Evolutionary conservation across 2,113 vertebrate species (phyloP).

Genomic region (Catharus fuscescens): DNA sequence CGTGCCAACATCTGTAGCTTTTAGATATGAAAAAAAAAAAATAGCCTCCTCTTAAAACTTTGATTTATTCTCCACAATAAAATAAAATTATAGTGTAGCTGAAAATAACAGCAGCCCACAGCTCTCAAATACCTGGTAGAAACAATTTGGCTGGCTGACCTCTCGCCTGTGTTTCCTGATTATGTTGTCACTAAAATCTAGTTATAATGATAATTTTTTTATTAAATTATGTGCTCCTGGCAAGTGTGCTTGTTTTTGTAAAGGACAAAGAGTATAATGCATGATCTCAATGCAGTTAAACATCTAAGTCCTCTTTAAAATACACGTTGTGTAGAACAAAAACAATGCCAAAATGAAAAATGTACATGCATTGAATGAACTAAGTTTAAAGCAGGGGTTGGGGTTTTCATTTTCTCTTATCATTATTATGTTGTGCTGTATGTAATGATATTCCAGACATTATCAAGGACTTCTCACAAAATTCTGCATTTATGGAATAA

Average conservation of each 20-base stretch:
- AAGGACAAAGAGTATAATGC: slow-evolving; percentile 44
- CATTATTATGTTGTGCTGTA: slow-evolving; percentile 38
- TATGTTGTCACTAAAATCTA: slow-evolving; percentile 34
- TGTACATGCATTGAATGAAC: background rate
- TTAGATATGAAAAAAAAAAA: background rate
- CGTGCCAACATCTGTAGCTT: background rate
- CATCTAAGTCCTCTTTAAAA: slow-evolving; percentile 31
- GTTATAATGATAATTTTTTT: slow-evolving; percentile 47
- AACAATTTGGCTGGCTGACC: slow-evolving; percentile 35
- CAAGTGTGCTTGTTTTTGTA: background rate
- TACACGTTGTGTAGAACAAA: slow-evolving; percentile 8
- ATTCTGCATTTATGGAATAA: slow-evolving; percentile 58
- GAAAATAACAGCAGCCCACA: slow-evolving; percentile 34
- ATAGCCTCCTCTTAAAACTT: slow-evolving; percentile 12
- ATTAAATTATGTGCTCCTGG: slow-evolving; percentile 40
- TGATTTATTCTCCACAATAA: slow-evolving; percentile 48
- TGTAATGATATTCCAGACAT: slow-evolving; percentile 28
- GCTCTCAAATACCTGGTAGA: background rate
- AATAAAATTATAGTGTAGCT: slow-evolving; percentile 29
- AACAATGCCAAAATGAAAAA: slow-evolving; percentile 55
- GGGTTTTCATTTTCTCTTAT: background rate
- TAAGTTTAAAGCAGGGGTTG: background rate
- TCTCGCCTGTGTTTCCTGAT: background rate
- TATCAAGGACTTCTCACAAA: slow-evolving; percentile 51
- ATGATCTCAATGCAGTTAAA: slow-evolving; percentile 2